Evolutionary conservation across 2,888 invertebrate genomes (phyloP).

Genomic region (Tinea trinotella): DNA sequence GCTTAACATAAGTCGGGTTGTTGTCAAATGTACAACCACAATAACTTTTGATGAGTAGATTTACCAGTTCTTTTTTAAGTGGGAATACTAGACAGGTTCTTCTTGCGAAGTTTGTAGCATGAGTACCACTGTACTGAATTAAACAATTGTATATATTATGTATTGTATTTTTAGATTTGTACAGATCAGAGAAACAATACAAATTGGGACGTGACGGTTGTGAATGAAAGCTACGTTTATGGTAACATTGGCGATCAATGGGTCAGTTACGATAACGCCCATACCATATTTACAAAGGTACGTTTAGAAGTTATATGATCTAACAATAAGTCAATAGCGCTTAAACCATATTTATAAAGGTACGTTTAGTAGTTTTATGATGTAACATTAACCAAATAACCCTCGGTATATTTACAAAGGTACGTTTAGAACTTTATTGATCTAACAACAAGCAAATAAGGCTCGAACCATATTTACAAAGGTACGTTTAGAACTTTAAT

Average conservation of each 20-base stretch:
- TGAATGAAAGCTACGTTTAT: slow-evolving; percentile 59
- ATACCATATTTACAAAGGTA: slow-evolving; percentile 58
- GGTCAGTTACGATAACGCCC: slow-evolving; percentile 71
- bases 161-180: slow-evolving; percentile 45
- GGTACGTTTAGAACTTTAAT: slow-evolving; percentile 31
- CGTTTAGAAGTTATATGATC: background rate
- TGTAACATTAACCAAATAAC: no score
- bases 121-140: no score
- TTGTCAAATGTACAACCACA: no score
- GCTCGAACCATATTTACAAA: slow-evolving; percentile 43
- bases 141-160: no score
- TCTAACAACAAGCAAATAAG: no score
- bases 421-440: slow-evolving; percentile 26
- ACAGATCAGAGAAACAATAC: slow-evolving; percentile 37
- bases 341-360: slow-evolving; percentile 55
- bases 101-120: no score
- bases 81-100: no score
- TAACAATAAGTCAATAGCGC: no score
- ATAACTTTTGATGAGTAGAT: no score
- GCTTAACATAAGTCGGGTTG: no score
- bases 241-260: slow-evolving; percentile 65
- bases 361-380: slow-evolving; percentile 25
- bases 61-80: no score
- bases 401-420: slow-evolving; percentile 46
- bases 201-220: slow-evolving; percentile 61